These are phyloP conservation scores for Cosmopolites sordidus DNA, from an alignment of 2,888 invertebrate species.

Conservation along the genomic window DNA sequence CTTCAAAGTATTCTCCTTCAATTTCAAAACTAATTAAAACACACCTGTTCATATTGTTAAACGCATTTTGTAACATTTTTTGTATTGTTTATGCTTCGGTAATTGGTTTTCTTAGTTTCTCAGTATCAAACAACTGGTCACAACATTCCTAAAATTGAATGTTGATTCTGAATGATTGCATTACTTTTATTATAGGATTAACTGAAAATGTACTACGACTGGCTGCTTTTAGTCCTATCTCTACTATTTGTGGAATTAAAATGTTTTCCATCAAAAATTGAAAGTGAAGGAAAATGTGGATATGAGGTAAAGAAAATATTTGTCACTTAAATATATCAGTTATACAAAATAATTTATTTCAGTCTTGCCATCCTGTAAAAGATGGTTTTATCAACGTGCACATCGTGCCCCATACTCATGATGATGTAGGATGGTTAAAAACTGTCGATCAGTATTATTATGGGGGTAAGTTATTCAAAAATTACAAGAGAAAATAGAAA, in stretches of 20 bases:
- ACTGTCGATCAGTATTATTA: slow-evolving; percentile 92
- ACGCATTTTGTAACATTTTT: too few relatives aligned
- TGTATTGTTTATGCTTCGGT: too few relatives aligned
- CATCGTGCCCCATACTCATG: slow-evolving; percentile 82
- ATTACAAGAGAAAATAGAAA: neutral
- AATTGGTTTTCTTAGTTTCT: too few relatives aligned
- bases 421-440: slow-evolving; percentile 92
- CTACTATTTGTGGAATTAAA: neutral
- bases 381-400: slow-evolving; percentile 72
- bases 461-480: slow-evolving; percentile 56
- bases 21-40: too few relatives aligned
- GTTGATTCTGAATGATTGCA: too few relatives aligned
- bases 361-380: slow-evolving; percentile 62
- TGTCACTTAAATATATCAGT: neutral
- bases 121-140: too few relatives aligned
- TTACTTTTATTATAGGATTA: too few relatives aligned
- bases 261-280: neutral
- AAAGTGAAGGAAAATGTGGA: neutral
- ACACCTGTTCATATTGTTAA: too few relatives aligned
- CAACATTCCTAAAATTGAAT: too few relatives aligned
- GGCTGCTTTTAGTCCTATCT: neutral
- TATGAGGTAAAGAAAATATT: neutral
- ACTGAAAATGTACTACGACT: too few relatives aligned
- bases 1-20: too few relatives aligned
- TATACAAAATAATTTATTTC: slow-evolving; percentile 32